Evolutionary conservation across 1,140 invertebrate genomes (phyloP), one percentile per base, ranked within the genome.

Genomic region (Phocides pigmalion): DNA sequence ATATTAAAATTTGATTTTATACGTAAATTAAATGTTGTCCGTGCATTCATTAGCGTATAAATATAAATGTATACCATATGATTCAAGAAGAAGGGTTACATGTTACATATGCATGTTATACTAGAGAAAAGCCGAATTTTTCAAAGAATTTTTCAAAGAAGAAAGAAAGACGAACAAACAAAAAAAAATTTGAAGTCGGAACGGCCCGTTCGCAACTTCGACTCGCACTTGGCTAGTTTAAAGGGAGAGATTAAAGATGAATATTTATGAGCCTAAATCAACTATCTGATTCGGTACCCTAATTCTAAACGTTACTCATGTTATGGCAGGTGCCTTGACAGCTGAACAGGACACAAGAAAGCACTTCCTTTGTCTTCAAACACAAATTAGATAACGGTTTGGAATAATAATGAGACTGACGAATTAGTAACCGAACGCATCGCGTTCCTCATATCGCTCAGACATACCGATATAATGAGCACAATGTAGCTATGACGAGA

Each of bases 311-410:
- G 8, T n/a, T 12, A 19, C 41, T 2, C 42, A 11, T 47, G 16
- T 47, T 32, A 12, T 37, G 28, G 32, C 50, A 61, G 44, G 56
- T 61, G 56, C 25, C 41, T 22, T 58, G 66, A 50, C 70, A 74
- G 70, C 71, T 79, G 75, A 76, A 83, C 69, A 76, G 84, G 76
- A 84, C 81, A 79, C 66, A 79, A 76, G 70, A 76, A 76, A 63
- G 67, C 59, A 82, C 80, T 87, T 90, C 84, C 85, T 88, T 68
- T 75, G 80, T 74, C 74, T 77, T 72, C 70, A 16, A 82, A 88
- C 72, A 88, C 85, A 86, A 84, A 88, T 86, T 88, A 86, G 79
- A 82, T 70, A 75, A 82, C 70, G 51, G 72, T 66, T 51, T 54
- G 61, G 85, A 90, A 90, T 90, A 85, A 79, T 84, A 87, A 90